Base-by-base conservation (phyloP, 2,797 vertebrate genomes). In the Pseudopleuronectes americanus region DNA sequence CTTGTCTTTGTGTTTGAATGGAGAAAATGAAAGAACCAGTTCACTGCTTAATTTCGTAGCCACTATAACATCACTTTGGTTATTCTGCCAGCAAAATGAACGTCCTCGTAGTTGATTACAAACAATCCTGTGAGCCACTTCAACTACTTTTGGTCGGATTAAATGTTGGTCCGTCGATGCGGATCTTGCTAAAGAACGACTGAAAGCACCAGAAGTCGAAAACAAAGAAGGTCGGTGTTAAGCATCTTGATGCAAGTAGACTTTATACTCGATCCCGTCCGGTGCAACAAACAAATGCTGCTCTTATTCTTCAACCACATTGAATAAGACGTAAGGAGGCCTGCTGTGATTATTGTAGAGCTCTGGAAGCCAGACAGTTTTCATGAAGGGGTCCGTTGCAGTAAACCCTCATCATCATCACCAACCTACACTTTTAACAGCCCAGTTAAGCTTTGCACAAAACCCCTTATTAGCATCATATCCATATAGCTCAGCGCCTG, bases 361-460 rank as follows among this genome's bases (percentile, higher is more conserved):
- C 69, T 84, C 74, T 87, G 72, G 41, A 64, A 75, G 74, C 31
- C 64, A 89, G 64, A 73, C 2, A 0, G 61, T 76, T 91, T 91
- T 85, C 71, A 72, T 74, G 23, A 3, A 73, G 70, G 68, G 75
- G 71, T 45, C 79, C 16, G 64, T 74, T 74, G 68, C 80, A 81
- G 82, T 85, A 89, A 90, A 87, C 33, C 24, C 56, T 73, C 76
- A 76, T 73, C 68, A 84, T 90, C 84, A 78, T 79, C 69, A 62
- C 55, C 71, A 66, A 41, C 56, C 68, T 61, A 67, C 31, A 54
- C 65, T 58, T 64, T 84, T 87, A 88, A 63, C 69, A 83, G 70
- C 26, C 47, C 51, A 86, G 64, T 83, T 81, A 79, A 88, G 49
- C 79, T 72, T 76, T 75, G 68, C 56, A 77, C 53, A 66, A 70